Base-by-base conservation (phyloP, 2,888 invertebrate genomes). In the Diabrotica balteata region DNA sequence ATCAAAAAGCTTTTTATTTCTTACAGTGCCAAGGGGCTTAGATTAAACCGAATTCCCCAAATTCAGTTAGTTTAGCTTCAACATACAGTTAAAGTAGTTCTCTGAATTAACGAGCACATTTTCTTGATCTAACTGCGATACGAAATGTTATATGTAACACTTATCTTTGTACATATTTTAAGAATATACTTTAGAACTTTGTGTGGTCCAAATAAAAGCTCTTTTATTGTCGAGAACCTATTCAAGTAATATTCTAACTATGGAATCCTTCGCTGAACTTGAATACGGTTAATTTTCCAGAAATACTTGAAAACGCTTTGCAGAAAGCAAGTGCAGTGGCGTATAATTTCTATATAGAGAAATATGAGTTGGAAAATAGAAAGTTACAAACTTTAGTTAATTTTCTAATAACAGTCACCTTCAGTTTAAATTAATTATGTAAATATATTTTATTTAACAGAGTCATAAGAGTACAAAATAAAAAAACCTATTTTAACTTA, bases 41-140 rank as follows among this genome's bases (percentile, higher is more conserved):
- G 55, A 64, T 64, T 65, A 59, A 58, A 70, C 58, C 62, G 32
- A 32, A 32, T 32, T 59, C 67, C 64, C 47, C 62, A 60, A 66
- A 66, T 66, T 57, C 57, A 47, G 62, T 54, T 54, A 62, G 62
- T 62, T 62, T 62, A 54, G 54, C 47, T 53, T 62, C 47, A 62
- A 42, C 53, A 54, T 54, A 53, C 32, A 53, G 47, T 54, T 62
- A 11, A 54, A 62, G 46, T 62, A 53, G 62, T 62, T 46, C 45
- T 42, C 42, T 53, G 62, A 53, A 54, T 62, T 54, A 54, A 55
- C 62, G 54, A 46, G 49, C 43, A 54, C 62, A 55, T 54, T 62
- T 62, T 62, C 62, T 7, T 55, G 62, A 62, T 62, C 62, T 53
- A 11, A 32, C 32, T 32, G 3, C 32, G 32, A 32, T 32, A 32